Evolutionary conservation across 2,888 invertebrate species (phyloP), one percentile per base, ranked within the genome.

Genomic region (Ophion ellenae): DNA sequence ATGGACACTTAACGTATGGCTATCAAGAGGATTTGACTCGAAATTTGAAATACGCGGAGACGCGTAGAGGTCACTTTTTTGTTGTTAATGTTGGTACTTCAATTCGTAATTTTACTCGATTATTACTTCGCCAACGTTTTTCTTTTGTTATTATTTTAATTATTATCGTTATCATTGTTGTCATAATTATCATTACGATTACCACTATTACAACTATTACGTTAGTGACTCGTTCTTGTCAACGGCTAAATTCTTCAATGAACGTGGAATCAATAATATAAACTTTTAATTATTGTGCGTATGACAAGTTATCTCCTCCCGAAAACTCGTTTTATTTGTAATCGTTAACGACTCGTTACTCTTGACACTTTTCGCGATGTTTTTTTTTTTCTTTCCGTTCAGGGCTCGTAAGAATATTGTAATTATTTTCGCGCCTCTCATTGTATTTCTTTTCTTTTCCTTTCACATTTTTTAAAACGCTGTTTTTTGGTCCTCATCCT

Each of bases 221-320:
- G 17, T n/a, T 69, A 59, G 57, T 53, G 61, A 53, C 24, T 63
- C 61, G 63, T 63, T 10, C 77, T 61, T 1, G 61, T 73, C 77
- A 74, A 28, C 32, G 24, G 36, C 67, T 77, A 57, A 82, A 20
- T 36, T n/a, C 71, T 76, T 67, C 71, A 81, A 64, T 57, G 53
- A 67, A 70, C 40, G 76, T 40, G 69, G 40, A 67, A 81, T 20
- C 76, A 61, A 36, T 71, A 14, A 64, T 70, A 66, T 53, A 75
- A 66, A 61, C 57, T 80, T 83, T 67, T 10, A 40, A 47, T 76
- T 73, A 83, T 85, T 82, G 85, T 85, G 82, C 85, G 85, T 75
- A 75, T 80, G 80, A 84, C 78, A 66, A 84, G 67, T 82, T 64
- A 70, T 70, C 28, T 80, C 9, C 32, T 67, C n/a, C 24, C 45